A percentile compares a stretch with the other conserved stretches of the same genome.
These are phyloP conservation scores for Muscicapa adusta DNA, from an alignment of 2,113 vertebrate species.

Conservation along the genomic window DNA sequence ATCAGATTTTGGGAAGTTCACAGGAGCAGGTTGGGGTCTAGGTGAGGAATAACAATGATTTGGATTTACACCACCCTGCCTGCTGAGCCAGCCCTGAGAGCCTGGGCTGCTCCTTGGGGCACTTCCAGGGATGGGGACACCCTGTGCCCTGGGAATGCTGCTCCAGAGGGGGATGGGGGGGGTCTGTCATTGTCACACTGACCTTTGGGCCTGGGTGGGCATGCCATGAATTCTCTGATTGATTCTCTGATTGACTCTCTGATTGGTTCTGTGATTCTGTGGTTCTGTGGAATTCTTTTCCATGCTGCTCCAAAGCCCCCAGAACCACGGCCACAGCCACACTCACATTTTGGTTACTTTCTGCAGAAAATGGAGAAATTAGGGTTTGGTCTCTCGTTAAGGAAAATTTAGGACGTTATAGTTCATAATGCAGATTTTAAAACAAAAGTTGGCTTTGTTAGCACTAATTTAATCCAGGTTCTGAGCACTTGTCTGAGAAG, in stretches of 20 bases:
- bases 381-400: accelerated
- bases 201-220: not conserved
- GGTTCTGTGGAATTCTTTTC: not conserved
- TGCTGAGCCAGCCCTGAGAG: not conserved
- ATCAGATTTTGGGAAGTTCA: accelerated
- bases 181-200: not conserved
- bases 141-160: not conserved
- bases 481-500: not conserved
- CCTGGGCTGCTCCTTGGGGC: not conserved
- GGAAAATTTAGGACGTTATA: not conserved
- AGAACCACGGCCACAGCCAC: too few species aligned
- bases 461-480: not conserved
- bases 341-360: accelerated
- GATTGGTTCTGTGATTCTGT: too few species aligned
- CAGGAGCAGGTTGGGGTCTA: not conserved
- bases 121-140: not conserved
- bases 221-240: too few species aligned
- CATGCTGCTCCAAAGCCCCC: accelerated
- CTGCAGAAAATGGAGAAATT: not conserved
- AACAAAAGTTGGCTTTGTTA: not conserved
- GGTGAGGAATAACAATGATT: not conserved
- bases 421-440: not conserved
- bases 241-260: too few species aligned
- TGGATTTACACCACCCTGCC: not conserved
- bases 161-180: not conserved